Evolutionary conservation across 1,140 invertebrate genomes (phyloP).

Genomic region (Aphelenchoides avenae): DNA sequence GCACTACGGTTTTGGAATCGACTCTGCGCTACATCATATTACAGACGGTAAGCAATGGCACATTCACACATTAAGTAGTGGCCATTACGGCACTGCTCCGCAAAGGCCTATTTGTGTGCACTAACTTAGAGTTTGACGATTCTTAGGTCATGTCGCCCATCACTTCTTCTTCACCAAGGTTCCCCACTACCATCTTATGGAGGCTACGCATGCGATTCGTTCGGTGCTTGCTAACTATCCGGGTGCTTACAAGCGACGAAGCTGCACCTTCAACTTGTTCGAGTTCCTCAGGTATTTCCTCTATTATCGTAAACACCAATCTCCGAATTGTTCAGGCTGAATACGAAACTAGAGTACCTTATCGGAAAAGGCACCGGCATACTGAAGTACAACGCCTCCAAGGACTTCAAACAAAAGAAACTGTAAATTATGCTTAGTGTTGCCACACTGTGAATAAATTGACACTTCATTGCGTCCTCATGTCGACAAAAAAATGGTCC

Average conservation of each 20-base stretch:
- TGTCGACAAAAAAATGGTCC: too few species aligned
- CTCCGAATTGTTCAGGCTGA: conserved; percentile 24
- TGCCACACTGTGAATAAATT: too few species aligned
- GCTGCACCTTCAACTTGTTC: conserved; percentile 43
- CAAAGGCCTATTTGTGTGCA: too few species aligned
- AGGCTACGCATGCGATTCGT: conserved; percentile 58
- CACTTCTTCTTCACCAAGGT: conserved; percentile 62
- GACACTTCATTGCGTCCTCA: too few species aligned
- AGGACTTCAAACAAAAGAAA: too few species aligned
- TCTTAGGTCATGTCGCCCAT: conserved; percentile 62
- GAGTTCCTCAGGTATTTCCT: conserved; percentile 41
- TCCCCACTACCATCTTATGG: conserved; percentile 62
- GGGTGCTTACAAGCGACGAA: conserved; percentile 47
- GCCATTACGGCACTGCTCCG: too few species aligned
- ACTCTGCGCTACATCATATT: conserved; percentile 61
- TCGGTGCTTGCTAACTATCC: conserved; percentile 49
- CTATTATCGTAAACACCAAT: too few species aligned
- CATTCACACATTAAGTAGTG: too few species aligned
- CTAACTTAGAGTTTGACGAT: too few species aligned
- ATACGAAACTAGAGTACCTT: conserved; percentile 53
- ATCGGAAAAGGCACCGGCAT: conserved; percentile 55
- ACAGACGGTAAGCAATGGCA: conserved; percentile 49
- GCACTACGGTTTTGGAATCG: conserved; percentile 61
- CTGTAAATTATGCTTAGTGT: too few species aligned
- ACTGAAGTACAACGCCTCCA: conserved; percentile 37